Evolutionary conservation across 2,797 vertebrate genomes (phyloP).

Genomic region (Coregonus sp.): DNA sequence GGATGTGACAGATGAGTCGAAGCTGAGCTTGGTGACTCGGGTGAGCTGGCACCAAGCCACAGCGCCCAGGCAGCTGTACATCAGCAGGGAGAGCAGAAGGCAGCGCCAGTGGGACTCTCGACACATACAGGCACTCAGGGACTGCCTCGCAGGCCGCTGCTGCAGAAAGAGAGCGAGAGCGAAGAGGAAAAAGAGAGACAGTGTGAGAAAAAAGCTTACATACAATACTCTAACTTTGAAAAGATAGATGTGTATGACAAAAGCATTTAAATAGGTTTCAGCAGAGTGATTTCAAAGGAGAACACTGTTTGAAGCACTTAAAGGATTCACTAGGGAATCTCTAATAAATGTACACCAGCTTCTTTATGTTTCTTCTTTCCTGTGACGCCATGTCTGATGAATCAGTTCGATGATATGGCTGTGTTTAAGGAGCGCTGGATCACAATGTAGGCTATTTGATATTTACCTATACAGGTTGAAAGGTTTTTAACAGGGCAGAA

Average conservation of each 20-base stretch:
- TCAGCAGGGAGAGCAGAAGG: constrained; percentile 88
- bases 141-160: constrained; percentile 88
- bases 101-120: constrained; percentile 91
- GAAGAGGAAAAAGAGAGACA: constrained; percentile 34
- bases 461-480: constrained; percentile 47
- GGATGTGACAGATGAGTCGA: constrained; percentile 78
- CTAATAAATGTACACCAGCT: not conserved
- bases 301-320: not conserved
- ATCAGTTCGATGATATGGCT: constrained; percentile 7
- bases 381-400: constrained; percentile 1
- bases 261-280: not conserved
- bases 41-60: constrained; percentile 90
- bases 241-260: not conserved
- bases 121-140: constrained; percentile 86
- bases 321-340: not conserved
- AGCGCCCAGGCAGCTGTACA: constrained; percentile 86
- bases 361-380: not conserved
- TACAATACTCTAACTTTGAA: not conserved
- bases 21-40: constrained; percentile 87
- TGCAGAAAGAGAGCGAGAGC: constrained; percentile 59
- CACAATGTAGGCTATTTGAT: constrained; percentile 32
- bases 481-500: constrained; percentile 42
- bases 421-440: not conserved
- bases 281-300: not conserved
- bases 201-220: constrained; percentile 22